Conservation (phyloP, 2,888 invertebrate species). For the Agrotis clavis region DNA sequence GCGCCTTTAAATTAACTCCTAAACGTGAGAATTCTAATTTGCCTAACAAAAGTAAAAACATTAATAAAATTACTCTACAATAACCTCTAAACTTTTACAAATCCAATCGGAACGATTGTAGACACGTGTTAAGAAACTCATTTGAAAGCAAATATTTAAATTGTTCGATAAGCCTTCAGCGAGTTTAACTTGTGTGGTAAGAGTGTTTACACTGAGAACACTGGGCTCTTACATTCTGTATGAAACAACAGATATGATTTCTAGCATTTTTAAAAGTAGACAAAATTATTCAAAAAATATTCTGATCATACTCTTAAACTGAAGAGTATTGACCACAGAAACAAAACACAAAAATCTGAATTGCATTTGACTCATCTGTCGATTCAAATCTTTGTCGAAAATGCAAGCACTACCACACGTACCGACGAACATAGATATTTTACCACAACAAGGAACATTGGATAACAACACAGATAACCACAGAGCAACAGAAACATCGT, state of each 20-base stretch:
- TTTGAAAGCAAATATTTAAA: background rate
- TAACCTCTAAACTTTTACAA: background rate
- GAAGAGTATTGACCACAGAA: too few species aligned
- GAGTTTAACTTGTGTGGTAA: background rate
- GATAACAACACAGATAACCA: conserved; percentile 42
- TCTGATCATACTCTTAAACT: too few species aligned
- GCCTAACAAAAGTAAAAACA: background rate
- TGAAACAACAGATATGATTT: background rate
- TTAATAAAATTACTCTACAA: conserved; percentile 1
- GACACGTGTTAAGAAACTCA: conserved; percentile 13
- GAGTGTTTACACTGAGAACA: background rate
- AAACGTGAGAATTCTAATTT: background rate
- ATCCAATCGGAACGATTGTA: background rate
- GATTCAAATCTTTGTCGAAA: background rate
- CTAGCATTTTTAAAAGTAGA: too few species aligned
- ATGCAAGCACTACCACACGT: background rate
- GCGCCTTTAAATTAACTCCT: background rate
- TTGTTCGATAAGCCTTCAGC: background rate
- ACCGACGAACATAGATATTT: background rate
- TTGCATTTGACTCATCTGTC: too few species aligned
- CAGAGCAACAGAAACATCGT: conserved; percentile 25
- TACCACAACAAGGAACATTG: conserved; percentile 16
- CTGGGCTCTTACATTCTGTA: background rate
- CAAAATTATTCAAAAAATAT: too few species aligned
- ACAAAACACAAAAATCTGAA: too few species aligned